Base-by-base conservation (phyloP, 1,140 invertebrate species). In the Camponotus vicinus region DNA sequence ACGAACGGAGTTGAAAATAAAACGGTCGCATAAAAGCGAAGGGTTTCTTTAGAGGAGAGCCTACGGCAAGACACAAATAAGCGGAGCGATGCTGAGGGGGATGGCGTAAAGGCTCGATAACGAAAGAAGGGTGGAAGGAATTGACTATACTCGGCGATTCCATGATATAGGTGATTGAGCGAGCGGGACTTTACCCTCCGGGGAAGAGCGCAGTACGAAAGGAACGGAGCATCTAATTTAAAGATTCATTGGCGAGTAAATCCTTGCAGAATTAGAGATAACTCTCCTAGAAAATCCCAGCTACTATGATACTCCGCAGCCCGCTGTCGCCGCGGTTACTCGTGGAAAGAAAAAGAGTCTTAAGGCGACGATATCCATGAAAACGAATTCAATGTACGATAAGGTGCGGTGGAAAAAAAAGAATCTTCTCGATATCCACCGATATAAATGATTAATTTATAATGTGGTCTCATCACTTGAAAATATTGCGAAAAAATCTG, bases 191-290 rank as follows among this genome's bases (percentile, higher is more conserved):
- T 70, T 67, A 63, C 63, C 75, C 77, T 88, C 32, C 67, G 40
- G 37, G 67, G 27, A 59, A 82, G 49, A 71, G 37, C 69, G 32
- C 69, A 88, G 85, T 87, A 59, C 75, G 82, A 88, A 92, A 79
- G 79, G 76, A 88, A 73, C 87, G 85, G 86, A 87, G 91, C 89
- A 90, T 96, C 94, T 95, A 96, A 96, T 96, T 96, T 96, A 94
- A 94, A 95, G 95, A 96, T 96, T 95, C 95, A 93, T 95, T 93
- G 94, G 92, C 92, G 93, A 95, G 93, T 95, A 95, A 96, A 95
- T 95, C 95, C 95, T 89, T 92, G 91, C 92, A 94, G 95, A 95
- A 96, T 96, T 95, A 95, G 94, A 96, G 95, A 96, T 96, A 95
- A 94, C 95, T 94, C 91, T 92, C 92, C 88, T 89, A 91, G 91